Conservation (phyloP, 2,113 vertebrate genomes). For the Telmatochromis brachygnathus region DNA sequence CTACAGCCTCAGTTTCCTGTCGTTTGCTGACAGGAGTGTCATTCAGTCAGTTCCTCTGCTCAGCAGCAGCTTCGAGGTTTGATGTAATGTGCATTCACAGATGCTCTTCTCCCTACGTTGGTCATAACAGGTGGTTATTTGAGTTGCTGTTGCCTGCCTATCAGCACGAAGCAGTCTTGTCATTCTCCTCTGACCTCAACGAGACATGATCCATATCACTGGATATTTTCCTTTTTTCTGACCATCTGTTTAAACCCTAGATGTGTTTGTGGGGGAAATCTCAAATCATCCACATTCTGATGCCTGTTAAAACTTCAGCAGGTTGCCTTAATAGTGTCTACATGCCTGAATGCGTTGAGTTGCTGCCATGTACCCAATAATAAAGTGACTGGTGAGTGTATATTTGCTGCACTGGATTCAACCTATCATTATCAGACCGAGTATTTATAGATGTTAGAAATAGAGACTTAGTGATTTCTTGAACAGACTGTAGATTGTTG, state of each 20-base stretch:
- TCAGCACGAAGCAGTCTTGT: not conserved
- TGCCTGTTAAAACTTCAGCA: not conserved
- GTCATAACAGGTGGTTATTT: not conserved
- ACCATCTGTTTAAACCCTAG: not conserved
- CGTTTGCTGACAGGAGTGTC: not conserved
- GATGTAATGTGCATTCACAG: not conserved
- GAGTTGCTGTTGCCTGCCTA: not conserved
- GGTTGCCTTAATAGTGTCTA: not conserved
- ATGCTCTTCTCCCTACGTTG: not conserved
- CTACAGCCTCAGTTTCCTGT: not conserved
- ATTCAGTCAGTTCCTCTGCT: not conserved
- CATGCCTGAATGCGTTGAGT: not conserved
- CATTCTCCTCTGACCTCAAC: not conserved
- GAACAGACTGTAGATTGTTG: not conserved
- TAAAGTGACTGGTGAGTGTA: not conserved
- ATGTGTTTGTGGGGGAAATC: not conserved
- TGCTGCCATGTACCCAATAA: not conserved
- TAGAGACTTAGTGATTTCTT: not conserved
- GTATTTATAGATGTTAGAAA: not conserved
- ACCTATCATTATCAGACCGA: not conserved
- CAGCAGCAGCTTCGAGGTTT: not conserved
- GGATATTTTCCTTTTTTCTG: not conserved
- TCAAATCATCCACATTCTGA: not conserved
- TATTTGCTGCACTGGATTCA: not conserved
- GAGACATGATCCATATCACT: not conserved